Evolutionary conservation across 2,888 invertebrate species (phyloP), one percentile per base, ranked within the genome.

Genomic region (Parnassius apollo): DNA sequence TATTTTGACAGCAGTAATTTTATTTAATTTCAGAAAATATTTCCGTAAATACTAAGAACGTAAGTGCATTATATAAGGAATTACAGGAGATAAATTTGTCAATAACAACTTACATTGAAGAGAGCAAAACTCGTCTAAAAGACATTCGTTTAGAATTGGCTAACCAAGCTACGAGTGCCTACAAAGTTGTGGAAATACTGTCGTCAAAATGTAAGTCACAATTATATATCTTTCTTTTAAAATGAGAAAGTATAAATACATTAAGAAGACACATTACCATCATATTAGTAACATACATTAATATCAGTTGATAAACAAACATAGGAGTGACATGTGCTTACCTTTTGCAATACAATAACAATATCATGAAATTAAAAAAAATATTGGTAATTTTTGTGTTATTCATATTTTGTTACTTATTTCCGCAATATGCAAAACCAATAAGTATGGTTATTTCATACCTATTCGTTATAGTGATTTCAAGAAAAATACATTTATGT

Each of bases 81-180:
- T 75, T 93, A 49, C 75, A 92, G 64, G 88, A 90, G 75, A 77
- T 88, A n/a, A 93, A 93, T 71, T 79, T 90, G 59, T 82, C 88
- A 18, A 69, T 93, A 55, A 84, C 86, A 55, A 79, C 84, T 0
- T 92, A 92, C 71, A 79, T 93, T 52, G 82, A 86, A 68, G 88
- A 92, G 66, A 84, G 84, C 69, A 86, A 88, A 65, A 83, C 79
- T 66, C 83, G 86, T 42, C 73, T 91, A 13, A 75, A 81, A 62
- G 74, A 68, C 25, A 71, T 87, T 18, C 82, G 84, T 35, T 71
- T 85, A 65, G 79, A 82, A 46, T 76, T 86, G 59, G 90, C 89
- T 42, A 75, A 82, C 72, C 76, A 81, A 69, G 88, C 88, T 2
- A 79, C 76, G 46, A 83, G 81, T 72, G 86, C 89, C 44, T 76